Evolutionary conservation across 2,888 invertebrate species (phyloP).

Genomic region (Rotaria sp.): DNA sequence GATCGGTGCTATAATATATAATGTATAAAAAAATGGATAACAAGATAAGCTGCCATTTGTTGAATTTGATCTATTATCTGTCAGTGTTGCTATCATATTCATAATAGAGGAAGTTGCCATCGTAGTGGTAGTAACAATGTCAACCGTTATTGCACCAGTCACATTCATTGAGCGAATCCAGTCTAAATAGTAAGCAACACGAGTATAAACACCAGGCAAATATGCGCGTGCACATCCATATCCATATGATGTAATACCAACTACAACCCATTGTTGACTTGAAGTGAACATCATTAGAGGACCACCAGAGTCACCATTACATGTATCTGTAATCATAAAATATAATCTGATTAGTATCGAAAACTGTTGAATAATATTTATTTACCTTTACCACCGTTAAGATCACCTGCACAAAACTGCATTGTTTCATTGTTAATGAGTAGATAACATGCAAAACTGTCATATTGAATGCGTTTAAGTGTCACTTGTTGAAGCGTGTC

Average conservation of each 20-base stretch:
- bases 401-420: not conserved
- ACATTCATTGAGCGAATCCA: not conserved
- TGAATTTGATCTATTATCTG: not conserved
- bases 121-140: not conserved
- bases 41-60: not conserved
- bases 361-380: not conserved
- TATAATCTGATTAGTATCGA: not conserved
- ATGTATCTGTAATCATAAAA: not conserved
- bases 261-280: not conserved
- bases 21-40: not conserved
- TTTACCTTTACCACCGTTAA: not conserved
- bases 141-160: not conserved
- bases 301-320: not conserved
- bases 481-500: not conserved
- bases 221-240: not conserved
- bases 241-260: not conserved
- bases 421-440: not conserved
- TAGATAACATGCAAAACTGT: not conserved
- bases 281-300: not conserved
- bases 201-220: not conserved
- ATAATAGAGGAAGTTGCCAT: not conserved
- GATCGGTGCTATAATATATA: not conserved
- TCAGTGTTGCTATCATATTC: not conserved
- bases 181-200: not conserved
- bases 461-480: not conserved